These are phyloP conservation scores for Heliothis virescens DNA, from an alignment of 1,140 invertebrate species.

Conservation along the genomic window DNA sequence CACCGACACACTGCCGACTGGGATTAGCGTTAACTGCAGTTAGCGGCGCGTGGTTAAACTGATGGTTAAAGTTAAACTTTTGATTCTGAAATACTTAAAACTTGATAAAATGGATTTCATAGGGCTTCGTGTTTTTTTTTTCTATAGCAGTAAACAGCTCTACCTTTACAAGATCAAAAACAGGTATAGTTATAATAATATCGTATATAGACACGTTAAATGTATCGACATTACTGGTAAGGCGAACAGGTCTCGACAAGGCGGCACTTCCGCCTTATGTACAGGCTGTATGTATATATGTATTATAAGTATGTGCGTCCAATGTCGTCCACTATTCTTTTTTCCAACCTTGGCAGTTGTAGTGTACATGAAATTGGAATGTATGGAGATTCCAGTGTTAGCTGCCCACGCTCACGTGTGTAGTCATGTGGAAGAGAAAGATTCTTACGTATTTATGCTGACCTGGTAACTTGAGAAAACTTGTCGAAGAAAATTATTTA, in stretches of 20 bases:
- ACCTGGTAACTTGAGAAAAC: neutral
- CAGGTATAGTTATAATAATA: constrained; percentile 30
- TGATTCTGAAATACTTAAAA: neutral
- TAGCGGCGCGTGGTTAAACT: neutral
- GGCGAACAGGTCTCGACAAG: constrained; percentile 75
- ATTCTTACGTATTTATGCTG: constrained; percentile 4
- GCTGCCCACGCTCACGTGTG: neutral
- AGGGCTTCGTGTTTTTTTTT: neutral
- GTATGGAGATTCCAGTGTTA: constrained; percentile 25
- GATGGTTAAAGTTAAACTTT: neutral
- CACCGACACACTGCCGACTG: constrained; percentile 15
- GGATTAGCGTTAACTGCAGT: constrained; percentile 25
- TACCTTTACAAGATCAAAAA: constrained; percentile 42
- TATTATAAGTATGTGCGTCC: constrained; percentile 64
- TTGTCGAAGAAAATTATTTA: neutral
- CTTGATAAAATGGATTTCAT: neutral
- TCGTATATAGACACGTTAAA: constrained; percentile 45
- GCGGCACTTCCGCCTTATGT: constrained; percentile 75
- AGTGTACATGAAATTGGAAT: constrained; percentile 29
- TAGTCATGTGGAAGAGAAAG: neutral
- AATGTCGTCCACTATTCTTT: constrained; percentile 81
- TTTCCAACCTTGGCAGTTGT: constrained; percentile 66
- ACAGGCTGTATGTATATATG: constrained; percentile 71
- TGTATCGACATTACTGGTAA: constrained; percentile 61
- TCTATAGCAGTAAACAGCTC: constrained; percentile 14